Base-by-base conservation (phyloP, 2,797 vertebrate genomes). In the Chloroceryle amazona region DNA sequence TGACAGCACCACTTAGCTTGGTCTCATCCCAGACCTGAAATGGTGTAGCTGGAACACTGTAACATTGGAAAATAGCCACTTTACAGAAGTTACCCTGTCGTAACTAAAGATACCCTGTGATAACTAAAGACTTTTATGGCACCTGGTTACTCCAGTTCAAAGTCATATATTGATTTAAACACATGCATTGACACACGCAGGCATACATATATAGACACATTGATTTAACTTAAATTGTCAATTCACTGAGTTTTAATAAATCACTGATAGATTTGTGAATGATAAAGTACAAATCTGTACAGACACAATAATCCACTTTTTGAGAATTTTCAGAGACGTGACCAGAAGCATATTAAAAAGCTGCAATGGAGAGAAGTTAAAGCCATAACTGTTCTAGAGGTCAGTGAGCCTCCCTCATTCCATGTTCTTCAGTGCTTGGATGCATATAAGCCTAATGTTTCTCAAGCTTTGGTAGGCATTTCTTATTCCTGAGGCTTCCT, bases 221-320 rank as follows among this genome's bases (percentile, higher is more conserved):
- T 79, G 42, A 82, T 94, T 95, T 87, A 70, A 58, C 47, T 85
- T 80, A 85, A 76, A 60, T 29, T 76, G 29, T 13, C 82, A 87
- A 41, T 87, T 81, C 73, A 41, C 33, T 63, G 37, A 26, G 31
- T 86, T 90, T 42, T 6, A 8, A 55, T 73, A 86, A 71, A 86
- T 91, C 37, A 52, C 0, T 62, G 35, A 44, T 63, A 80, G 41
- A 54, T 95, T 80, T 88, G 28, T 74, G 52, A 87, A 52, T 66
- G 10, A 52, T 86, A 37, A 52, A 89, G 51, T 76, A 55, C 23
- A 85, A 70, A 55, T 67, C n/a, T 60, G 11, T 66, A 60, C 46
- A 21, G 55, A 47, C 39, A 60, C 7, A 60, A 44, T 81, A 58
- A 42, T 58, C 20, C 31, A 8, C 14, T 81, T 92, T 76, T 76